phyloP scores from a whole-genome alignment of 2,888 invertebrate genomes.

The Epirrhoe tristata region DNA sequence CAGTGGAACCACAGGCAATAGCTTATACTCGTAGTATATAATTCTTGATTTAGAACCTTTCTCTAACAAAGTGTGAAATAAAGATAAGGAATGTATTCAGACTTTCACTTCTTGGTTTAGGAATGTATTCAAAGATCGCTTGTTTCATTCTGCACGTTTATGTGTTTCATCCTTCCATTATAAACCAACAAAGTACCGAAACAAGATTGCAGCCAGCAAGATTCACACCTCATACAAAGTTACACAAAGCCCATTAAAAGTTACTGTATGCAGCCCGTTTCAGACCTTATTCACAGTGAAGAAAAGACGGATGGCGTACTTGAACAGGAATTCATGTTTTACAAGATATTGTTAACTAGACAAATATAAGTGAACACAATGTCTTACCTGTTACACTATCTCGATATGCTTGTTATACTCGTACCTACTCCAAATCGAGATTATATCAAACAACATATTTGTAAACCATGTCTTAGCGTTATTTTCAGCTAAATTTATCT shows the following conservation, averaged over 20 bases:
- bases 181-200: slow-evolving; percentile 35
- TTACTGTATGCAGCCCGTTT: slow-evolving; percentile 41
- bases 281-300: slow-evolving; percentile 23
- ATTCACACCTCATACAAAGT: slow-evolving; percentile 45
- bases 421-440: no score
- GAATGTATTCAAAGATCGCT: background rate
- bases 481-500: no score
- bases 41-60: no score
- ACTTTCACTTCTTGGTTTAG: no score
- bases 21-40: no score
- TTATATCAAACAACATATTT: no score
- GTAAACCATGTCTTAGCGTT: no score
- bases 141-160: slow-evolving; percentile 4
- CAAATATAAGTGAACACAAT: no score
- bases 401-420: no score
- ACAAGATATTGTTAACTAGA: background rate
- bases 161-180: slow-evolving; percentile 18
- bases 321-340: background rate
- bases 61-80: background rate
- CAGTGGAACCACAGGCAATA: no score
- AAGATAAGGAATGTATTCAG: background rate
- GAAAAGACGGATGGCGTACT: slow-evolving; percentile 1
- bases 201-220: slow-evolving; percentile 39
- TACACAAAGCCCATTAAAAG: slow-evolving; percentile 45
- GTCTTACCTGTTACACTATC: no score